A percentile compares a stretch with the other conserved stretches of the same genome.
Evolutionary conservation across 1,140 invertebrate genomes (phyloP).

Genomic region (Drosophila oshimai): DNA sequence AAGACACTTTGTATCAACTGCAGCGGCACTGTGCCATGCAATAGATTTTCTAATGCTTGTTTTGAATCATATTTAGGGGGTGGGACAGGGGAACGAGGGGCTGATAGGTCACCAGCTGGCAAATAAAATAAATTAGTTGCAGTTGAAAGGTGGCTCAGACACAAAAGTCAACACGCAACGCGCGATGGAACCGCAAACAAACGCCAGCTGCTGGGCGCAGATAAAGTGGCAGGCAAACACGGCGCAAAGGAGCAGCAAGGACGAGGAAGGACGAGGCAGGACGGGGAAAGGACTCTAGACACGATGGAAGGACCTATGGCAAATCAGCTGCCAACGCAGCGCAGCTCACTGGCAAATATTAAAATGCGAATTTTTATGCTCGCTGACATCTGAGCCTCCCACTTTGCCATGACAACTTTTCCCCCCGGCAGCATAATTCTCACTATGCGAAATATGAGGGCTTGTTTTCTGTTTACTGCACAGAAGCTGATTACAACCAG

Average conservation of each 20-base stretch:
- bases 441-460: constrained; percentile 51
- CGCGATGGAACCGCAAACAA: constrained; percentile 75
- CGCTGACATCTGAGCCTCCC: constrained; percentile 66
- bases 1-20: constrained; percentile 63
- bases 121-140: constrained; percentile 81
- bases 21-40: constrained; percentile 35
- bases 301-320: constrained; percentile 29
- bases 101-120: constrained; percentile 49
- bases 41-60: constrained; percentile 78
- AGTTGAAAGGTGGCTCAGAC: constrained; percentile 79
- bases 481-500: too few species aligned
- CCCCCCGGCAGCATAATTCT: constrained; percentile 55
- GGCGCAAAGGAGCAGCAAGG: constrained; percentile 11
- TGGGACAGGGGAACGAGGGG: too few species aligned
- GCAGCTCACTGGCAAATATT: constrained; percentile 78
- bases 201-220: constrained; percentile 75
- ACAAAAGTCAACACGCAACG: constrained; percentile 79
- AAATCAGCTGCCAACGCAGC: constrained; percentile 72
- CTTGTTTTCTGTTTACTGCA: constrained; percentile 4
- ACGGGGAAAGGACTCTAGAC: neutral
- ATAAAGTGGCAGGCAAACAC: constrained; percentile 77
- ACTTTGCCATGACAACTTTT: neutral
- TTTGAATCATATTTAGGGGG: constrained; percentile 69
- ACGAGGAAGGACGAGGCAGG: neutral
- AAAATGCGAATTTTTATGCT: constrained; percentile 80